Conservation (phyloP, 2,888 invertebrate genomes). For the Agrochola litura region DNA sequence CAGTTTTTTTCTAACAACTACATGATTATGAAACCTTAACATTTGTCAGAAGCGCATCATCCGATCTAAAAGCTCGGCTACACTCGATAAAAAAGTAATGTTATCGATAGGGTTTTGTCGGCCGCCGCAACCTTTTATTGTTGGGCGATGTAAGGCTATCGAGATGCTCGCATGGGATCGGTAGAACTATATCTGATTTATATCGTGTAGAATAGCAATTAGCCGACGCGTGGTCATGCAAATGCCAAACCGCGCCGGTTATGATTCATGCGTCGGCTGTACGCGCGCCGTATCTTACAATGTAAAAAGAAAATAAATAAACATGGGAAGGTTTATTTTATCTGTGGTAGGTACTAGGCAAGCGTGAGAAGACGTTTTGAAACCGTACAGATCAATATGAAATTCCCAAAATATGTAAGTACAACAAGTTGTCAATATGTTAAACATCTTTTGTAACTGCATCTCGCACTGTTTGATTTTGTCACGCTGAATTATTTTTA, state of each 20-base stretch:
- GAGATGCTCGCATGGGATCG: constrained; percentile 70
- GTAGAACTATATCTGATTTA: constrained; percentile 80
- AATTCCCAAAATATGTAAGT: constrained; percentile 44
- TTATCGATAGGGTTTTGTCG: constrained; percentile 50
- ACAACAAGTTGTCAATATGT: constrained; percentile 43
- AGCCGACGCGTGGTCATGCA: constrained; percentile 81
- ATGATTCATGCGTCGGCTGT: constrained; percentile 81
- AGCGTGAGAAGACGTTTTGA: constrained; percentile 60
- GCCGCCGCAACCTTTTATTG: constrained; percentile 51
- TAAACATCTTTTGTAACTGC: constrained; percentile 50
- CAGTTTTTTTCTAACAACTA: constrained; percentile 39
- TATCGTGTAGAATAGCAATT: constrained; percentile 85
- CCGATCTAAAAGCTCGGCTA: constrained; percentile 49
- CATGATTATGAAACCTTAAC: constrained; percentile 44
- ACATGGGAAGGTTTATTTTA: constrained; percentile 71
- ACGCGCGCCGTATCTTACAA: constrained; percentile 73
- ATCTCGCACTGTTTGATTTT: constrained; percentile 53
- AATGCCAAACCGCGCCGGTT: constrained; percentile 79
- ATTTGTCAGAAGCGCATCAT: constrained; percentile 39
- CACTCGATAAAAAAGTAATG: constrained; percentile 41
- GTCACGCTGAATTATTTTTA: constrained; percentile 63
- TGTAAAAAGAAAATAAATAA: constrained; percentile 76
- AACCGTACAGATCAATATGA: constrained; percentile 39
- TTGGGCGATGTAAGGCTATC: constrained; percentile 69
- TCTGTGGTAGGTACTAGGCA: constrained; percentile 64